A percentile compares a stretch with the other conserved stretches of the same genome.
Conservation (phyloP, 2,113 vertebrate species). For the Hipposideros armiger region DNA sequence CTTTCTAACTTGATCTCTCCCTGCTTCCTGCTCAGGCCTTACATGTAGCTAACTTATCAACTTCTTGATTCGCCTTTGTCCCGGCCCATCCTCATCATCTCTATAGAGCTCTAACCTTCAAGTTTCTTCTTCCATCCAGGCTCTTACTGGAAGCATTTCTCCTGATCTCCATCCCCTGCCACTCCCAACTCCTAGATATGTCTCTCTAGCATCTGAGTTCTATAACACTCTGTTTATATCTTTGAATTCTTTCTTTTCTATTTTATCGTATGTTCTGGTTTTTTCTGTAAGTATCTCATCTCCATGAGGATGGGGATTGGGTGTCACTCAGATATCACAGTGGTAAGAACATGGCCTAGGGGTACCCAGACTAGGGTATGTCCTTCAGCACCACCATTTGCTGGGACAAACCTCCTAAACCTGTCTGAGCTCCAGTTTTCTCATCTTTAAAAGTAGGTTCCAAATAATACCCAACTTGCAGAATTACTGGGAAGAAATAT, state of each 20-base stretch:
- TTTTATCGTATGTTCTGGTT: not conserved
- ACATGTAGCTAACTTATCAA: not conserved
- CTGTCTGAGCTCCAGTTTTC: not conserved
- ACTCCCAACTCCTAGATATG: not conserved
- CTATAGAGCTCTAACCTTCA: not conserved
- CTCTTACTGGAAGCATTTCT: not conserved
- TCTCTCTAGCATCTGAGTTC: not conserved
- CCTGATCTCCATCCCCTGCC: not conserved
- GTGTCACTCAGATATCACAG: not conserved
- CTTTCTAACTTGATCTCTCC: not conserved
- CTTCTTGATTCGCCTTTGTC: not conserved
- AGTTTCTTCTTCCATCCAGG: not conserved
- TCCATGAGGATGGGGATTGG: not conserved
- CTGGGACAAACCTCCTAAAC: not conserved
- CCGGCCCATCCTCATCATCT: not conserved
- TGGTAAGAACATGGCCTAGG: not conserved
- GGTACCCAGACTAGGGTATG: not conserved
- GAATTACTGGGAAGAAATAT: slow-evolving; percentile 29
- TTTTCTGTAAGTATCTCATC: not conserved
- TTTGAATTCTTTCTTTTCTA: not conserved
- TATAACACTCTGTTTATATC: not conserved
- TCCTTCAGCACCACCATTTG: not conserved
- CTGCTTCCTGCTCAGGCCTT: not conserved
- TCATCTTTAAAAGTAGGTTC: not conserved
- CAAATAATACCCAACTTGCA: not conserved